Evolutionary conservation across 2,113 vertebrate genomes (phyloP), one percentile per base, ranked within the genome.

Genomic region (Poeciliopsis retropinna): DNA sequence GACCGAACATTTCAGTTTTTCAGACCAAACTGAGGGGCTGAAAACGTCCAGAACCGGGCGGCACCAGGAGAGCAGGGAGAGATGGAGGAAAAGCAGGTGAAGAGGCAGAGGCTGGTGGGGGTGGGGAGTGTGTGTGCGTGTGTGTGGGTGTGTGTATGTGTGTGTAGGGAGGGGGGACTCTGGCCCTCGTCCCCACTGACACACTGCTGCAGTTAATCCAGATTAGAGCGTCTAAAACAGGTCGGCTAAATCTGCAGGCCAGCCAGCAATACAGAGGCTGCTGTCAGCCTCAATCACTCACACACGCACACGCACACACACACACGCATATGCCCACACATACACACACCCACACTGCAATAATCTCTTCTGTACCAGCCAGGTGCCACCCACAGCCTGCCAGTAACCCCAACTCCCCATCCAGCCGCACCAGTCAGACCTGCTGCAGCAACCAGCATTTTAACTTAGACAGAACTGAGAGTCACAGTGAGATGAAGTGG

Each of bases 181-280:
- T 29, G 27, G 67, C 85, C 78, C 76, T 76, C 75, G 88, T 92
- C 91, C 91, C 89, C 89, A 91, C 88, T 92, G 91, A 94, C 93
- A 94, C 91, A 93, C 92, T 93, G 84, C 78, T 88, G 89, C 87
- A 73, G 83, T 92, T 95, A 95, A 95, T 95, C 94, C 94, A 95
- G 94, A 95, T 95, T 95, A 95, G 85, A 89, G 85, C 75, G 92
- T 94, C 93, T 94, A 94, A 95, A 95, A 94, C 92, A 90, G 90
- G 93, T 89, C 85, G 89, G 75, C 88, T 94, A 94, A 95, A 94
- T 94, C 93, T 94, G 89, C 87, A 83, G 91, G 86, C 90, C 92
- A 91, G 89, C 93, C 92, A 94, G 89, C 91, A 93, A 89, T 91
- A 90, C 91, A 94, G 92, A 94, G 91, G 90, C 90, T 78, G 86